A percentile compares a stretch with the other conserved stretches of the same genome.
phyloP scores from a whole-genome alignment of 2,113 vertebrate species.

The Eurystomus gularis region DNA sequence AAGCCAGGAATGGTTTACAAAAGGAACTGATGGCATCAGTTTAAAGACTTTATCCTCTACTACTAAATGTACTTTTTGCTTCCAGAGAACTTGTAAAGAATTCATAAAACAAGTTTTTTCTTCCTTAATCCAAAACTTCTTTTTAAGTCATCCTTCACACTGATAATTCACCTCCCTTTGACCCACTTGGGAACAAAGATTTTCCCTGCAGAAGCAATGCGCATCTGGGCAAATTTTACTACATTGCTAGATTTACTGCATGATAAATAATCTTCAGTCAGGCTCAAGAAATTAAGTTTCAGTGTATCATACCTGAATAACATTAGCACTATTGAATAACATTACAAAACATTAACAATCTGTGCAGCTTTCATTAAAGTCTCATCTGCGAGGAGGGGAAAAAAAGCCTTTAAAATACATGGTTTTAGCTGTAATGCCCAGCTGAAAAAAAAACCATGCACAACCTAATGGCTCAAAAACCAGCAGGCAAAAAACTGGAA shows the following conservation, averaged over 20 bases:
- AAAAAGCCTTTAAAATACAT: neutral
- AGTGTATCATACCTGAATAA: neutral
- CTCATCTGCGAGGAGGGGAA: fast-evolving
- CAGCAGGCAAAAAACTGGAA: neutral
- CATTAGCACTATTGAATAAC: neutral
- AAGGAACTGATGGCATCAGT: neutral
- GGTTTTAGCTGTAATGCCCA: neutral
- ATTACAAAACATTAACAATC: neutral
- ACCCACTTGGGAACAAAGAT: neutral
- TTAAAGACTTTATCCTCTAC: neutral
- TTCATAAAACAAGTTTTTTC: neutral
- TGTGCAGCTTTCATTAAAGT: neutral
- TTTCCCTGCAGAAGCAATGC: neutral
- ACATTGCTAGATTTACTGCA: neutral
- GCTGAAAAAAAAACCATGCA: neutral
- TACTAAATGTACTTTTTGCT: neutral
- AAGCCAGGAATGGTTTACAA: neutral
- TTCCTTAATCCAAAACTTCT: neutral
- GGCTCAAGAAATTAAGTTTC: neutral
- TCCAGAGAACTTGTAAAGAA: neutral
- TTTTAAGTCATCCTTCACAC: neutral
- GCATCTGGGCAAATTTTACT: neutral
- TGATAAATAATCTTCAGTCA: neutral
- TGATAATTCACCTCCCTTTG: neutral
- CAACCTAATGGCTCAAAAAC: neutral